Percentiles rank a stretch among this genome's conserved stretches.
These are phyloP conservation scores for Mohoua ochrocephala DNA, from an alignment of 2,113 vertebrate species.

Conservation along the genomic window DNA sequence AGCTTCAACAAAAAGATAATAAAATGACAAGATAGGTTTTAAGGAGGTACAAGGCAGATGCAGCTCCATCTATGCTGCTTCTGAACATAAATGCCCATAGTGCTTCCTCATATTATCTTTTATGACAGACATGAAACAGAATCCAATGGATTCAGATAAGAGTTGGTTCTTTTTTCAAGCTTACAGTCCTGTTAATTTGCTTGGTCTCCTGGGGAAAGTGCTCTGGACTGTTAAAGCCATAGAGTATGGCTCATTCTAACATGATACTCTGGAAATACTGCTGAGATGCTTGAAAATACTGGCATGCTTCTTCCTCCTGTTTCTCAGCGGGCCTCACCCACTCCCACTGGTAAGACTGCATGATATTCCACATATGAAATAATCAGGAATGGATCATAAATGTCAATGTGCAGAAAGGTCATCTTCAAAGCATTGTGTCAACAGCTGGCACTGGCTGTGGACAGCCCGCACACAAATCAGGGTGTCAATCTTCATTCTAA, in stretches of 20 bases:
- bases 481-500: neutral
- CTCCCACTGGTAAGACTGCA: neutral
- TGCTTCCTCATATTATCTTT: neutral
- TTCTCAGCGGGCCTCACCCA: neutral
- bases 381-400: neutral
- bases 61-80: neutral
- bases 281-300: neutral
- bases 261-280: neutral
- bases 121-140: neutral
- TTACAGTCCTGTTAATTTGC: neutral
- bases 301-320: neutral
- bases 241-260: neutral
- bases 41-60: neutral
- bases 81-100: neutral
- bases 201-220: neutral
- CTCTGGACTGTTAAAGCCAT: neutral
- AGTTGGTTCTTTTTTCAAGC: neutral
- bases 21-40: neutral
- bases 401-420: neutral
- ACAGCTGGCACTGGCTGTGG: neutral
- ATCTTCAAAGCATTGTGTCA: neutral
- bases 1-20: neutral
- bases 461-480: neutral
- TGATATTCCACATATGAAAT: neutral
- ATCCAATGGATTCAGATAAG: neutral